Percentiles rank a stretch among this genome's conserved stretches.
phyloP scores from a whole-genome alignment of 2,797 vertebrate species.

The Sebastes iracundus region DNA sequence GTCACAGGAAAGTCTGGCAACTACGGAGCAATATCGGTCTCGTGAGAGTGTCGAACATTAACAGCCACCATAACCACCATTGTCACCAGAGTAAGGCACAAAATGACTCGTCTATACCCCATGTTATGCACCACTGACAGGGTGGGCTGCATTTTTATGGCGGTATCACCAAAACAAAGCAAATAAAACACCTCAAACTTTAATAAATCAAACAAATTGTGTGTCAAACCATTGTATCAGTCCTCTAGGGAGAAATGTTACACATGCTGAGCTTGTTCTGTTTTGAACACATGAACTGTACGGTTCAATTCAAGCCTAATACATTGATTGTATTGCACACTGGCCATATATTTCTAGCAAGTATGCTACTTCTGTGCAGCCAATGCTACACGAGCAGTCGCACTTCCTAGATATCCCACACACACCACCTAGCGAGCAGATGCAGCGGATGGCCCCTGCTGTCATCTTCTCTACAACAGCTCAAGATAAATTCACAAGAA shows the following conservation, averaged over 20 bases:
- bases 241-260: background rate
- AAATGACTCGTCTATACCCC: background rate
- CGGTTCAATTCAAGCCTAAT: background rate
- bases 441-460: constrained; percentile 27
- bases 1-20: background rate
- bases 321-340: background rate
- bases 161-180: background rate
- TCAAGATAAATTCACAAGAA: background rate
- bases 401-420: constrained; percentile 69
- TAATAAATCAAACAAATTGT: background rate
- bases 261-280: too few species aligned
- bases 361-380: constrained; percentile 27
- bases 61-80: background rate
- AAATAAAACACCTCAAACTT: background rate
- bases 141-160: background rate
- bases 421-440: constrained; percentile 75
- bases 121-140: background rate
- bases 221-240: background rate
- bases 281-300: background rate
- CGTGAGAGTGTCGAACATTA: background rate
- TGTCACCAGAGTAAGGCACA: background rate
- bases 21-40: background rate
- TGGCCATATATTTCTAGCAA: background rate
- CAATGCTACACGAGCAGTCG: constrained; percentile 7
- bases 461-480: constrained; percentile 28